A percentile compares a stretch with the other conserved stretches of the same genome.
Conservation (phyloP, 2,888 invertebrate species). For the Sinodicranocentrus sp. region DNA sequence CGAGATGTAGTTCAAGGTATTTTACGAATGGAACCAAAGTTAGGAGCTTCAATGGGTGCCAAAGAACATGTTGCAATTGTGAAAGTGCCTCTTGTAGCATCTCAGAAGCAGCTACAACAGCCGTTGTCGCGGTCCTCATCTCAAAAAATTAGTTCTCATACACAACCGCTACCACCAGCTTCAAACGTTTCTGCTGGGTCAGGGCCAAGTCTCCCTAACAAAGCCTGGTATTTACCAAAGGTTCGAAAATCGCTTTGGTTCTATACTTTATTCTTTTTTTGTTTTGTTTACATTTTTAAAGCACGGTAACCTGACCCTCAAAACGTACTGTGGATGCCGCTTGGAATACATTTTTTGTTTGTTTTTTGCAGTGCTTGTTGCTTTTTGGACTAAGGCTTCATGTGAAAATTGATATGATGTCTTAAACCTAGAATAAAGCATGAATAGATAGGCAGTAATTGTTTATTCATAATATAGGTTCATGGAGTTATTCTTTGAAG, state of each 20-base stretch:
- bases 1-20: constrained; percentile 85
- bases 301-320: constrained; percentile 63
- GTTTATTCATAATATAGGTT: too few relatives aligned
- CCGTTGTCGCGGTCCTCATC: constrained; percentile 51
- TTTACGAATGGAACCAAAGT: constrained; percentile 79
- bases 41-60: constrained; percentile 46
- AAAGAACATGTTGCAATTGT: constrained; percentile 73
- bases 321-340: constrained; percentile 19
- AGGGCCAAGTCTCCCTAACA: constrained; percentile 69
- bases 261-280: constrained; percentile 24
- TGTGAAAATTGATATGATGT: too few relatives aligned
- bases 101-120: constrained; percentile 60
- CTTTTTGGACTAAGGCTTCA: too few relatives aligned
- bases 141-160: constrained; percentile 52
- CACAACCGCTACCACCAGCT: constrained; percentile 60
- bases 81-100: constrained; percentile 71
- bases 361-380: not conserved
- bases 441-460: too few relatives aligned
- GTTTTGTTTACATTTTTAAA: constrained; percentile 51
- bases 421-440: too few relatives aligned
- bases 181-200: constrained; percentile 70
- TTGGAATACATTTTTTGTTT: not conserved
- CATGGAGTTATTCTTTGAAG: too few relatives aligned
- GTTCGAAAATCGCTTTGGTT: constrained; percentile 67
- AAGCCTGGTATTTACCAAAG: constrained; percentile 71